phyloP scores from a whole-genome alignment of 2,888 invertebrate species.

The Ophioninae sp. region DNA sequence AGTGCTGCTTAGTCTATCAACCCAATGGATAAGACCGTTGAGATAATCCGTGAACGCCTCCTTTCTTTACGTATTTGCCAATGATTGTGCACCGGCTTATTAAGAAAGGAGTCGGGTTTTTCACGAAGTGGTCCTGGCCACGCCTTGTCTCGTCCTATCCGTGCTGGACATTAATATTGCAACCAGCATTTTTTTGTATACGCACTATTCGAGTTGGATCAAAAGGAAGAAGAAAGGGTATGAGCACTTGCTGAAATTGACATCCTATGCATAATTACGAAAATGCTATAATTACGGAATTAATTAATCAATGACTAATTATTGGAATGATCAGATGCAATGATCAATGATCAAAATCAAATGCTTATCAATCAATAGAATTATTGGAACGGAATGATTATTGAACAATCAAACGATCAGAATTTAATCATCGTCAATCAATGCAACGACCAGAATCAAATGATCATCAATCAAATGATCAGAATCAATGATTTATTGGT shows the following conservation, averaged over 20 bases:
- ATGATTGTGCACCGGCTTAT: conserved; percentile 64
- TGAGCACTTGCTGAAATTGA: background rate
- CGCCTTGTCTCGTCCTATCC: conserved; percentile 42
- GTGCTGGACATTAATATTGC: conserved; percentile 13
- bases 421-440: no score
- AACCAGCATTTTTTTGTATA: conserved; percentile 35
- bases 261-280: background rate
- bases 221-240: background rate
- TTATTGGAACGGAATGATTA: no score
- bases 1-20: conserved; percentile 47
- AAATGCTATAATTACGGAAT: background rate
- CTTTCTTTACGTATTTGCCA: conserved; percentile 45
- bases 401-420: no score
- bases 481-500: no score
- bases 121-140: conserved; percentile 42
- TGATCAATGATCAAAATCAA: no score
- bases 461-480: no score
- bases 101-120: conserved; percentile 58
- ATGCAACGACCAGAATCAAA: no score
- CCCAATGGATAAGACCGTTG: conserved; percentile 41
- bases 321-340: no score
- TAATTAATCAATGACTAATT: background rate
- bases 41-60: conserved; percentile 23
- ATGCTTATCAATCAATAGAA: no score
- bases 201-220: conserved; percentile 28